Base-by-base conservation (phyloP, 2,113 vertebrate species). In the Macquaria australasica region DNA sequence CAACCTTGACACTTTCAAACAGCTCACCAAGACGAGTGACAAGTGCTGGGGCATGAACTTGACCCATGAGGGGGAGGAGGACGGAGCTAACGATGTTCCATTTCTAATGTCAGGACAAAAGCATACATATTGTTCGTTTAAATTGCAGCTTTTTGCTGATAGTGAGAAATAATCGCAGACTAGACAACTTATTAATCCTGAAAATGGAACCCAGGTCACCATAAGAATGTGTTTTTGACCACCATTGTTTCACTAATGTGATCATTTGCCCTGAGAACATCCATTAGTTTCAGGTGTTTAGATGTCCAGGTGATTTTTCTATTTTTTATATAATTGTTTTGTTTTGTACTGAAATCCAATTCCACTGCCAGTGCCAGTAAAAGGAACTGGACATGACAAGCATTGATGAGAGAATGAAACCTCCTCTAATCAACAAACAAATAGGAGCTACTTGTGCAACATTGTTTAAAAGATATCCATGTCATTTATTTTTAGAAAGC, bases 401-500 rank as follows among this genome's bases (percentile, higher is more conserved):
- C 83, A 91, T 83, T 82, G 84, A 89, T 91, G 84, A 66, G 70
- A 70, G 77, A 89, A 76, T 86, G 83, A 94, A 87, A 84, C 82
- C 86, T 87, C 53, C 53, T 67, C 81, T 71, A 74, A 89, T 87
- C 87, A 89, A 79, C 74, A 77, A 63, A 67, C 88, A 90, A 91
- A 92, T 77, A 82, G 87, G 67, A 88, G 87, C 87, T 92, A 83
- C 88, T 93, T 85, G 91, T 91, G 79, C 75, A 15, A 53, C 89
- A 93, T 91, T 95, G 94, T 95, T 93, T 75, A 70, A 85, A 89
- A 80, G 79, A 80, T 91, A 88, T 83, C 84, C 75, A 62, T 92
- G 88, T 51, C 77, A 34, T 71, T 77, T 95, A 94, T 96, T 94
- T 94, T 93, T 93, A 94, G 92, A 91, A 76, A 84, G 85, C 67